Evolutionary conservation across 2,888 invertebrate species (phyloP).

Genomic region (Epicampocera succincta): DNA sequence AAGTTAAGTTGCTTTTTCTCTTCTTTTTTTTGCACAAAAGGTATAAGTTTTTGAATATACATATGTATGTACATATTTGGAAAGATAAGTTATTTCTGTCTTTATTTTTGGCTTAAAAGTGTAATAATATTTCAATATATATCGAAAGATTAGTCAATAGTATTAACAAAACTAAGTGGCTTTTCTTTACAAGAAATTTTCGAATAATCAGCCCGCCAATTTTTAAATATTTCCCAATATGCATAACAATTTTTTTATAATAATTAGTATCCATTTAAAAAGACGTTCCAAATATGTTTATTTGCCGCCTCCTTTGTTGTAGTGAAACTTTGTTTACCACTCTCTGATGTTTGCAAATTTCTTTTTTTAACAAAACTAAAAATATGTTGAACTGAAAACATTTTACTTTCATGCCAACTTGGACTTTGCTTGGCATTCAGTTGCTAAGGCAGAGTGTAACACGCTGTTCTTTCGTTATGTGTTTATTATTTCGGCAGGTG

Average conservation of each 20-base stretch:
- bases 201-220: too few relatives aligned
- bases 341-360: conserved; percentile 2
- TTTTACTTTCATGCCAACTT: conserved; percentile 48
- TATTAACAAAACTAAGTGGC: too few relatives aligned
- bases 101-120: too few relatives aligned
- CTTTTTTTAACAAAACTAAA: neutral
- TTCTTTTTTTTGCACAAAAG: neutral
- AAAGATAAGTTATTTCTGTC: too few relatives aligned
- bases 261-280: conserved; percentile 18
- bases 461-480: conserved; percentile 5
- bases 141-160: too few relatives aligned
- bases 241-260: neutral
- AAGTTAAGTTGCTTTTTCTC: neutral
- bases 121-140: too few relatives aligned
- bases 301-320: conserved; percentile 5
- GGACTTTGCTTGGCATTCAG: conserved; percentile 30
- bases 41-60: too few relatives aligned
- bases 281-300: neutral
- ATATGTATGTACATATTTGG: too few relatives aligned
- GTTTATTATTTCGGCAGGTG: conserved; percentile 47
- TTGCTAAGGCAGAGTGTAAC: conserved; percentile 35
- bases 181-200: too few relatives aligned
- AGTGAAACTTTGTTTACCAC: conserved; percentile 38
- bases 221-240: too few relatives aligned
- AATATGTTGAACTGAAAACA: conserved; percentile 1